Evolutionary conservation across 2,113 vertebrate species (phyloP), one percentile per base, ranked within the genome.

Genomic region (Ovis aries): DNA sequence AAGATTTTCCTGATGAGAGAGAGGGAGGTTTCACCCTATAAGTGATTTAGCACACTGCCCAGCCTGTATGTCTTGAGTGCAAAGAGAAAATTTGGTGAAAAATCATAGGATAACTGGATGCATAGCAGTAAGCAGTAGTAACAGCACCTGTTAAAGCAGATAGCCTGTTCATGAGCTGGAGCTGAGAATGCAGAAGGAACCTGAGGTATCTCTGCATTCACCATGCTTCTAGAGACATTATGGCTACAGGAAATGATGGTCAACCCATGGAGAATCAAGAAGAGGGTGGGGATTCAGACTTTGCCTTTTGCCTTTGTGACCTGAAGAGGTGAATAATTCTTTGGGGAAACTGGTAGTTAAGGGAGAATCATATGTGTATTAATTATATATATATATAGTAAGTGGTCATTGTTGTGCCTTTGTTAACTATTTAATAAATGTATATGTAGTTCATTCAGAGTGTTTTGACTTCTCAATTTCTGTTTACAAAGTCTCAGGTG

Each of bases 361-460:
- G 36, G 94, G 29, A 91, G 40, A 96, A 89, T 53, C 60, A 59
- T 84, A n/a, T 60, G 33, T 93, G 48, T 97, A 85, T 92, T 98
- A 53, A 90, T 71, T 96, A 11, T 91, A 71, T 59, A 31, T 59
- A 31, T 43, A 40, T 60, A 64, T 52, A 31, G 6, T 48, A 78
- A 89, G 55, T 97, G 84, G 33, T 91, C 94, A 89, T 92, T 96
- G 88, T 52, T 92, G 84, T 97, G 80, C 83, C 90, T 96, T 97
- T 98, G 82, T 90, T 91, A 92, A 78, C 50, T 83, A 64, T 90
- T 94, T 89, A 96, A 97, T 98, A 98, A 98, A 97, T 64, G 12
- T 94, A 67, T 78, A 48, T 96, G 64, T 83, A 60, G 5, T 85
- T 95, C 57, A 95, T 91, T 97, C 78, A 86, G 60, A 40, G n/a